Conservation (phyloP, 2,113 vertebrate genomes). For the Mus musculus region GRCm39 chr2:102165001-102165500, state of each 20-base stretch:
- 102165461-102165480: background rate
- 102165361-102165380: background rate
- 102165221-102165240: background rate
- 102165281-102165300: background rate
- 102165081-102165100: background rate
- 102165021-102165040: background rate
- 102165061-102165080: background rate
- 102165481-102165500: background rate
- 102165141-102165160: background rate
- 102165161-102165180: slow-evolving; percentile 21
- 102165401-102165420: background rate
- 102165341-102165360: background rate
- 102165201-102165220: background rate
- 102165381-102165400: background rate
- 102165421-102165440: background rate
- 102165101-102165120: background rate
- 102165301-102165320: background rate
- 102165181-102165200: slow-evolving; percentile 37
- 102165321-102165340: background rate
- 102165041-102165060: slow-evolving; percentile 21
- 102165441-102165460: background rate
- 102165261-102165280: background rate
- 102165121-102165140: background rate
- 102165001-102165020: background rate
- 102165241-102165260: background rate